Evolutionary conservation across 1,140 invertebrate genomes (phyloP).

Genomic region (Drosophila pruinosa): DNA sequence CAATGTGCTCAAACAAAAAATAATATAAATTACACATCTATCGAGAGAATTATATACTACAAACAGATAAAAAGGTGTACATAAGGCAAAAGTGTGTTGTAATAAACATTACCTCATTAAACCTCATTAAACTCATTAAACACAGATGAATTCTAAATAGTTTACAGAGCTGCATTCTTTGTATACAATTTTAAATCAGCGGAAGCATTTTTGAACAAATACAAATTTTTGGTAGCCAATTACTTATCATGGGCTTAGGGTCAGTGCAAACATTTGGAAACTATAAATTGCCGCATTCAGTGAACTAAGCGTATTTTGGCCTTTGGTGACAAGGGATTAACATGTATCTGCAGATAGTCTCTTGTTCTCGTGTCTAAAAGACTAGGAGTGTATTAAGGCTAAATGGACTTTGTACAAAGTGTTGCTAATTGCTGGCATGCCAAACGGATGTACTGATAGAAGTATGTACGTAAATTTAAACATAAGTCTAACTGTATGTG

Average conservation of each 20-base stretch:
- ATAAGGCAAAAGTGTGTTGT: too few species aligned
- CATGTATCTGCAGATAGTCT: constrained; percentile 15
- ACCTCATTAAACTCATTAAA: too few species aligned
- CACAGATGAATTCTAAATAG: too few species aligned
- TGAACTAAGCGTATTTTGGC: too few species aligned
- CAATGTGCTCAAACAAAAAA: constrained; percentile 63
- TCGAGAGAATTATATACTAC: not conserved
- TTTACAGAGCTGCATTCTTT: too few species aligned
- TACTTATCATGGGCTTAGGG: constrained; percentile 50
- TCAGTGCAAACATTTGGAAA: constrained; percentile 11
- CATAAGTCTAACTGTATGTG: not conserved
- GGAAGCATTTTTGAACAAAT: too few species aligned
- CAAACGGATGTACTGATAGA: constrained; percentile 39
- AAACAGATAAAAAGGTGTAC: not conserved
- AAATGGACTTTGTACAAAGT: constrained; percentile 72
- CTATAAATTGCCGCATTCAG: not conserved
- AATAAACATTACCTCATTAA: too few species aligned
- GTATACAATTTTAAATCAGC: too few species aligned
- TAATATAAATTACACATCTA: not conserved
- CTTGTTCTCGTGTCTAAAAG: not conserved
- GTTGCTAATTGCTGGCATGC: constrained; percentile 70
- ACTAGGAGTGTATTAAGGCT: constrained; percentile 69
- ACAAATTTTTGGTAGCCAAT: constrained; percentile 58
- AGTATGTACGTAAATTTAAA: too few species aligned
- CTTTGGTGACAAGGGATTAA: constrained; percentile 41